phyloP scores from a whole-genome alignment of 2,888 invertebrate genomes.

The Pinctada fucata region DNA sequence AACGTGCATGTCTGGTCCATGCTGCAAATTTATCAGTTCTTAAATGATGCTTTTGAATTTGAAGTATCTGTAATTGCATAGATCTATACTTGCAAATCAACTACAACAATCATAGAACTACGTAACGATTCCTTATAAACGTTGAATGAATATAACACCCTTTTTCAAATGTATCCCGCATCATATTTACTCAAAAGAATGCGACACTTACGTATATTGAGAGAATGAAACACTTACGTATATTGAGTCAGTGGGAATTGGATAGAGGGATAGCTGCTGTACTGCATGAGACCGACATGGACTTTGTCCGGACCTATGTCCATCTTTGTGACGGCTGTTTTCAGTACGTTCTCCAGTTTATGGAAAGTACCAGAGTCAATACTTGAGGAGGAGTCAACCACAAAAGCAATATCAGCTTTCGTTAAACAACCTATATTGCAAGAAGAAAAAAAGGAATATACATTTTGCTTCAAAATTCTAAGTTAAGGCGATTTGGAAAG shows the following conservation, averaged over 20 bases:
- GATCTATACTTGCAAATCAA: too few species aligned
- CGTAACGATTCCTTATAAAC: too few species aligned
- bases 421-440: conserved; percentile 47
- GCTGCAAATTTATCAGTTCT: too few species aligned
- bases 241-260: conserved; percentile 52
- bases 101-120: too few species aligned
- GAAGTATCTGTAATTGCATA: too few species aligned
- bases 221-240: not conserved
- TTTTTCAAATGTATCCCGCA: too few species aligned
- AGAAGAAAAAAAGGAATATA: not conserved
- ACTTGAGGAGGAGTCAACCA: conserved; percentile 59
- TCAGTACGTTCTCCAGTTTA: conserved; percentile 57
- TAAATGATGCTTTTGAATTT: too few species aligned
- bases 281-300: conserved; percentile 58
- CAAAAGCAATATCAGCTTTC: conserved; percentile 56
- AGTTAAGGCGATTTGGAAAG: too few species aligned
- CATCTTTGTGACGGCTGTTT: conserved; percentile 50
- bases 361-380: conserved; percentile 54
- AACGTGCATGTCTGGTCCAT: too few species aligned
- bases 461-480: not conserved
- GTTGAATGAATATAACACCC: too few species aligned
- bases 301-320: conserved; percentile 53
- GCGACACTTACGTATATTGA: too few species aligned
- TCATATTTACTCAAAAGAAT: too few species aligned
- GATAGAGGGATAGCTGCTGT: conserved; percentile 54